Percentiles rank a stretch among this genome's conserved stretches.
Evolutionary conservation across 2,113 vertebrate genomes (phyloP).

Genomic region (Cavia porcellus): DNA sequence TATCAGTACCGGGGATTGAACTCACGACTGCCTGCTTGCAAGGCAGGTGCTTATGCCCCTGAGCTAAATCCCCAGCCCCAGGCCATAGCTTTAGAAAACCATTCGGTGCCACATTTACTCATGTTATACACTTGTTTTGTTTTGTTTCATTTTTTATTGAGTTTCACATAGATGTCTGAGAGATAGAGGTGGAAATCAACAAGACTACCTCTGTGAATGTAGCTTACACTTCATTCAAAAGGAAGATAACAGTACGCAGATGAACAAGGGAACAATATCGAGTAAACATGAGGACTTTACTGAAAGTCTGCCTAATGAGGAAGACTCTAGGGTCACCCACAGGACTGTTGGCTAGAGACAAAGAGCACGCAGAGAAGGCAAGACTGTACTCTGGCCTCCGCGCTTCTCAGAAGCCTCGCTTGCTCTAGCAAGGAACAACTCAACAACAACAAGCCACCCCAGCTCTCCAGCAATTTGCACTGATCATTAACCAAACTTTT

Average conservation of each 20-base stretch:
- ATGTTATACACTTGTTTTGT: not conserved
- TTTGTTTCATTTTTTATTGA: not conserved
- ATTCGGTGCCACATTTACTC: not conserved
- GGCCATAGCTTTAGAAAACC: not conserved
- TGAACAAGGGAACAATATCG: not conserved
- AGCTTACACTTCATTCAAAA: not conserved
- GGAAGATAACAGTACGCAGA: not conserved
- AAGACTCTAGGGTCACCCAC: not conserved
- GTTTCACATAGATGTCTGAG: not conserved
- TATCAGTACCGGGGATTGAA: no score
- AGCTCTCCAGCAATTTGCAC: not conserved
- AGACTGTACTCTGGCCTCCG: not conserved
- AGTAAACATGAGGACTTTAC: not conserved
- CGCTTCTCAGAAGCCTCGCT: constrained; percentile 10
- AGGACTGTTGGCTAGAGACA: not conserved
- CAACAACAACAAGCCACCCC: not conserved
- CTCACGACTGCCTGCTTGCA: no score
- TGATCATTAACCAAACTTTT: not conserved
- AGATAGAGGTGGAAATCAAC: not conserved
- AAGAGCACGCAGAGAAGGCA: not conserved
- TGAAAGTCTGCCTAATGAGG: not conserved
- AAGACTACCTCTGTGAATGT: not conserved
- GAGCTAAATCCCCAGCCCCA: not conserved
- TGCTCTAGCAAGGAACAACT: not conserved
- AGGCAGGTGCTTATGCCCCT: no score